phyloP scores from a whole-genome alignment of 2,888 invertebrate genomes.

The Chironomus riparius region DNA sequence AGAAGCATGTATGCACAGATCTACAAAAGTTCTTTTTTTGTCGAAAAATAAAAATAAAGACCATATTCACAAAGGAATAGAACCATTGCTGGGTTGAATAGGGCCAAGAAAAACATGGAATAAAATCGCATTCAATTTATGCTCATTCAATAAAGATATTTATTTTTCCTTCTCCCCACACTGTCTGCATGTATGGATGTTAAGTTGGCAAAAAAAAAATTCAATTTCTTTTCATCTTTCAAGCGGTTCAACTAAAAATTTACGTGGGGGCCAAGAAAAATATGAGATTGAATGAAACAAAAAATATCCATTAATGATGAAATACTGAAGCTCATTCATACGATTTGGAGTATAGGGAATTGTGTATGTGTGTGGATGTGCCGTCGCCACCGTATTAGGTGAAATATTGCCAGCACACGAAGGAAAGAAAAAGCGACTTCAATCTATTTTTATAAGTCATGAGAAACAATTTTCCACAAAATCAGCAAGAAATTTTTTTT shows the following conservation, averaged over 20 bases:
- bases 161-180: background rate
- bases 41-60: background rate
- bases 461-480: constrained; percentile 15
- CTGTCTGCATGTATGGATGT: background rate
- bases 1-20: too few relatives aligned
- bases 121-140: background rate
- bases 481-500: constrained; percentile 11
- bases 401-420: background rate
- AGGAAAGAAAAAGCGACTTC: background rate
- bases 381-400: background rate
- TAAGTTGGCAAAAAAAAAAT: background rate
- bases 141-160: background rate
- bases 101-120: background rate
- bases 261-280: background rate
- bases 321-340: background rate
- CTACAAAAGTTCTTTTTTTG: background rate
- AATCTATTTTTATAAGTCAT: constrained; percentile 22
- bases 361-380: too few relatives aligned
- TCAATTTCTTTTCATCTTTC: constrained; percentile 1
- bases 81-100: background rate
- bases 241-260: background rate
- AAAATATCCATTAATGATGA: constrained; percentile 1
- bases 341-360: background rate
- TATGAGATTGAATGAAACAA: background rate
- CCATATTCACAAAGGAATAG: background rate